A percentile compares a stretch with the other conserved stretches of the same genome.
Conservation (phyloP, 2,113 vertebrate genomes). For the Scomber scombrus region DNA sequence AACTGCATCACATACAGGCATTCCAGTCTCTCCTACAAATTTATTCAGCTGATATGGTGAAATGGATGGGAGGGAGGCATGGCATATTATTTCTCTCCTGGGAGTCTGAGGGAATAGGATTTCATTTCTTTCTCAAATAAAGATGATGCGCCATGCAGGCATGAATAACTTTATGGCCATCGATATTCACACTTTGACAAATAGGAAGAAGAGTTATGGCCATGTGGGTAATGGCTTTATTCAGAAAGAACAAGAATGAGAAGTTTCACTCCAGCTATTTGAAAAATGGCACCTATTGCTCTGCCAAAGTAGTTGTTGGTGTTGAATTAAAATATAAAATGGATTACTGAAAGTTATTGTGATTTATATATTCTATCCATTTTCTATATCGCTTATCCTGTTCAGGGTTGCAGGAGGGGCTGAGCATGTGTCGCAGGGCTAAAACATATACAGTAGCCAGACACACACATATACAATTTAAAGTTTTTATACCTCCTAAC, state of each 20-base stretch:
- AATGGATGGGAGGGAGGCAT: conserved; percentile 67
- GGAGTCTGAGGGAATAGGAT: conserved; percentile 72
- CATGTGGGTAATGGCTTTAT: conserved; percentile 61
- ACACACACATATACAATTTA: neutral
- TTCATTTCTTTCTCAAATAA: conserved; percentile 78
- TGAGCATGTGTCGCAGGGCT: neutral
- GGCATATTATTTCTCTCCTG: conserved; percentile 73
- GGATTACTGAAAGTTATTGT: conserved; percentile 1
- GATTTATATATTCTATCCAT: conserved; percentile 13
- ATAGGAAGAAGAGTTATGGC: conserved; percentile 73
- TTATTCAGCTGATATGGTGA: conserved; percentile 66
- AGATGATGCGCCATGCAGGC: conserved; percentile 68
- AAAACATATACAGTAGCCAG: too few relatives aligned
- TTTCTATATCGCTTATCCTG: conserved; percentile 1
- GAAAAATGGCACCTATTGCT: conserved; percentile 35
- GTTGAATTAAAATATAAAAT: conserved; percentile 34
- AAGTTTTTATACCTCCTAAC: too few relatives aligned
- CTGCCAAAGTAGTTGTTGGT: conserved; percentile 34
- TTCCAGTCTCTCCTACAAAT: conserved; percentile 54
- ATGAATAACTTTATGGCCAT: conserved; percentile 76
- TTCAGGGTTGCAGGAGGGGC: neutral
- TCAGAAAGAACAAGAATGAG: conserved; percentile 7
- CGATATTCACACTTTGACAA: conserved; percentile 79
- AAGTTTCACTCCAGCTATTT: conserved; percentile 38
- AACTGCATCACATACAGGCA: conserved; percentile 42